phyloP scores from a whole-genome alignment of 2,113 vertebrate species.

The Calonectris borealis region DNA sequence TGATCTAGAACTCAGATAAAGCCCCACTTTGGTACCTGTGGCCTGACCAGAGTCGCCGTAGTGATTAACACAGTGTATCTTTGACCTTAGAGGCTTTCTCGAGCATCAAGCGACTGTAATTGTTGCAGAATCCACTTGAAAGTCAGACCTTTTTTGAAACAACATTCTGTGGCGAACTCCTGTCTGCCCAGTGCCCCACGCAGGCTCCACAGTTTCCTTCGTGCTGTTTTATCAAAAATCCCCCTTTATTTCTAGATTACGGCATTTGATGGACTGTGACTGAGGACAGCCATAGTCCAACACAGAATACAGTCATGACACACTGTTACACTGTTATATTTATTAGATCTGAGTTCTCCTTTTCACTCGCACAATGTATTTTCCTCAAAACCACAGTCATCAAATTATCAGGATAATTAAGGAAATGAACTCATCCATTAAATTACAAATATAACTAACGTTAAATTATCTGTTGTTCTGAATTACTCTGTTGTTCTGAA shows the following conservation, averaged over 20 bases:
- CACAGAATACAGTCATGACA: background rate
- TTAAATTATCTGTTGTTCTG: background rate
- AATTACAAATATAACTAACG: background rate
- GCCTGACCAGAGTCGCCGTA: constrained; percentile 11
- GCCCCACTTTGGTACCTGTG: constrained; percentile 53
- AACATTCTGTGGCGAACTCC: background rate
- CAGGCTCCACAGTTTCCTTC: background rate
- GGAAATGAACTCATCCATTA: background rate
- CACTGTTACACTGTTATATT: background rate
- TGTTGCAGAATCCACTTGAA: constrained; percentile 62
- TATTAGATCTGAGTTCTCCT: background rate
- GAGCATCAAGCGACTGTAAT: constrained; percentile 34
- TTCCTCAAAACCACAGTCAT: background rate
- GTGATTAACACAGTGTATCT: constrained; percentile 69
- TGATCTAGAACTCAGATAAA: constrained; percentile 74
- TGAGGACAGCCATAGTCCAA: background rate
- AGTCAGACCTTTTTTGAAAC: constrained; percentile 18
- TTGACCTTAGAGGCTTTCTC: constrained; percentile 69
- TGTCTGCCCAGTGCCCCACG: background rate
- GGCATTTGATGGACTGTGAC: background rate
- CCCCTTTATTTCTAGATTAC: background rate
- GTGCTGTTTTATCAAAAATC: background rate
- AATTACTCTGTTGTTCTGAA: background rate
- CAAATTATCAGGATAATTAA: background rate
- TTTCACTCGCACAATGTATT: background rate